A percentile compares a stretch with the other conserved stretches of the same genome.
Evolutionary conservation across 1,140 invertebrate species (phyloP).

Genomic region (Eufriesea mexicana): DNA sequence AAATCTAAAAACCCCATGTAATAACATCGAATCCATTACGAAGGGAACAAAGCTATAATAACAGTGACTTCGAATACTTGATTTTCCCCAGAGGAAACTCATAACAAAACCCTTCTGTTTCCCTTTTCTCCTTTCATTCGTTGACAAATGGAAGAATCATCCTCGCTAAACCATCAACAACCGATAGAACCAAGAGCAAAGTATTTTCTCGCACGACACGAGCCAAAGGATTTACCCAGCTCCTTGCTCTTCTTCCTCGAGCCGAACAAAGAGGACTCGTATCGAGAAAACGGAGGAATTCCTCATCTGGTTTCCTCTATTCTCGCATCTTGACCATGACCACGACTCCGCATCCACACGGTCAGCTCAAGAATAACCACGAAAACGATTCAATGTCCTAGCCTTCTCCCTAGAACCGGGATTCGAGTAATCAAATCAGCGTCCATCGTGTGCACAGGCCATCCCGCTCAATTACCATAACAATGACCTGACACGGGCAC

Average conservation of each 20-base stretch:
- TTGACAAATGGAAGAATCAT: background rate
- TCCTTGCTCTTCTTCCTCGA: too few species aligned
- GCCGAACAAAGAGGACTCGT: background rate
- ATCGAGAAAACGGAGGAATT: background rate
- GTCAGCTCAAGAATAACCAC: conserved; percentile 23
- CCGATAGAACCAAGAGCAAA: background rate
- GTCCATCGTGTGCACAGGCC: too few species aligned
- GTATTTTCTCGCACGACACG: background rate
- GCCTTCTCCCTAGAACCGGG: background rate
- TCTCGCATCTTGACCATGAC: conserved; percentile 11
- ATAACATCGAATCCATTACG: background rate
- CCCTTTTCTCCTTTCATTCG: background rate
- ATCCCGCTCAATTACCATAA: background rate
- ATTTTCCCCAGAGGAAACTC: background rate
- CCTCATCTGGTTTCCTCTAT: background rate
- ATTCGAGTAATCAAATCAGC: background rate
- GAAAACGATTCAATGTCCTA: too few species aligned
- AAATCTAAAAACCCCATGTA: background rate
- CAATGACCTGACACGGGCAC: background rate
- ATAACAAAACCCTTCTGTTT: background rate
- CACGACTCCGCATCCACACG: background rate
- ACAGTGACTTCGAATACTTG: too few species aligned
- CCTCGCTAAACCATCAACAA: background rate
- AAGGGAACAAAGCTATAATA: background rate
- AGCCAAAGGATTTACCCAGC: background rate